These are phyloP conservation scores for Anthrax anthrax DNA, from an alignment of 2,888 invertebrate genomes.

Conservation along the genomic window DNA sequence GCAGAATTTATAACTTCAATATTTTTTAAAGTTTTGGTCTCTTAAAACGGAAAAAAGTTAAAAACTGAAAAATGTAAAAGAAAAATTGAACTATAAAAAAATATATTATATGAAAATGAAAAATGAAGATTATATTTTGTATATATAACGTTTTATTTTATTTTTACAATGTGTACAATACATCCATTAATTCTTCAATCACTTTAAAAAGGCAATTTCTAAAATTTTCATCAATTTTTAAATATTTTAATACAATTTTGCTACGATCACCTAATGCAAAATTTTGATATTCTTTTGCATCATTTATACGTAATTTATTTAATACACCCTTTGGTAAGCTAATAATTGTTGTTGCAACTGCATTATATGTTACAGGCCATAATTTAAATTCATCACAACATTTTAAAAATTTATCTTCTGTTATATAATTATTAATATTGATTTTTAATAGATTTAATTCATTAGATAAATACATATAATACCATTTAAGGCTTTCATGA, in stretches of 20 bases:
- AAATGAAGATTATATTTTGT: too few relatives aligned
- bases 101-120: too few relatives aligned
- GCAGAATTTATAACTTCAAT: too few relatives aligned
- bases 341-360: constrained; percentile 22
- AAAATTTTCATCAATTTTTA: constrained; percentile 17
- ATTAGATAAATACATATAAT: constrained; percentile 18
- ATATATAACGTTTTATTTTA: too few relatives aligned
- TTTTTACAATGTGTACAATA: background rate
- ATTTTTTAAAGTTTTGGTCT: too few relatives aligned
- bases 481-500: constrained; percentile 14
- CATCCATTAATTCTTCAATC: constrained; percentile 18
- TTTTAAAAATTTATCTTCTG: constrained; percentile 23
- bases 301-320: constrained; percentile 22
- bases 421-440: constrained; percentile 20
- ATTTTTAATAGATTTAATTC: constrained; percentile 23
- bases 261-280: constrained; percentile 27
- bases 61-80: too few relatives aligned
- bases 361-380: constrained; percentile 30
- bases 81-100: too few relatives aligned
- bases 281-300: constrained; percentile 26
- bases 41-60: too few relatives aligned
- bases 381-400: constrained; percentile 27
- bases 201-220: constrained; percentile 19
- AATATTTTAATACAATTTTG: constrained; percentile 15
- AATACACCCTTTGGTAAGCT: constrained; percentile 28